Evolutionary conservation across 2,797 vertebrate species (phyloP), one percentile per base, ranked within the genome.

Genomic region (Lycodopsis pacificus): DNA sequence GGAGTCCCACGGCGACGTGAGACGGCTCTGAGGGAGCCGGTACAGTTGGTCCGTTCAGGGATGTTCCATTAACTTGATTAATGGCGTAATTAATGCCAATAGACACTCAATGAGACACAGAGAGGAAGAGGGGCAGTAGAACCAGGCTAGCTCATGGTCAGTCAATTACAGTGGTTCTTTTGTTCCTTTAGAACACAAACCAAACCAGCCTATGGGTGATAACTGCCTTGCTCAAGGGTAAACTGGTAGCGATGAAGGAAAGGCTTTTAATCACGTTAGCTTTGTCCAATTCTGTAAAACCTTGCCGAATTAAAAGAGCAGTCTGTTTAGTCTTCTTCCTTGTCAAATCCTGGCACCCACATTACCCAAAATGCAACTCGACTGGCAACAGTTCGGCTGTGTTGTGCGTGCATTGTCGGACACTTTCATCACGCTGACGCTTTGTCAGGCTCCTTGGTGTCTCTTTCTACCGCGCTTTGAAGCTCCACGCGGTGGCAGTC

Each of bases 51-150:
- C 71, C 81, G 74, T 86, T 91, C 81, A 69, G 86, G 81, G 87
- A 89, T 87, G 80, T 90, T 85, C 88, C 89, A 90, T 94, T 92
- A 91, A 89, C 81, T 84, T 94, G 93, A 95, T 93, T 86, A 94
- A 94, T 93, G 90, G 79, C 68, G 84, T 90, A 90, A 93, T 94
- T 94, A 93, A 73, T 1, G 40, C 49, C 81, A 56, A 88, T 93
- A 94, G 93, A 94, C 87, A 91, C 81, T 59, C 76, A 88, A 92
- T 86, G 81, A 76, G 80, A 73, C 51, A 62, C 57, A 20, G 71
- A 30, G 49, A 80, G 68, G 59, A 63, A 46, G 75, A 67, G 79
- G 57, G 32, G 79, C 75, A 63, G 46, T 4, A 48, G 66, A 82
- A 67, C 27, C 61, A 3, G 40, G 34, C 53, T 42, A 40, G 65